Conservation (phyloP, 2,888 invertebrate genomes). For the Metacarcinus magister region DNA sequence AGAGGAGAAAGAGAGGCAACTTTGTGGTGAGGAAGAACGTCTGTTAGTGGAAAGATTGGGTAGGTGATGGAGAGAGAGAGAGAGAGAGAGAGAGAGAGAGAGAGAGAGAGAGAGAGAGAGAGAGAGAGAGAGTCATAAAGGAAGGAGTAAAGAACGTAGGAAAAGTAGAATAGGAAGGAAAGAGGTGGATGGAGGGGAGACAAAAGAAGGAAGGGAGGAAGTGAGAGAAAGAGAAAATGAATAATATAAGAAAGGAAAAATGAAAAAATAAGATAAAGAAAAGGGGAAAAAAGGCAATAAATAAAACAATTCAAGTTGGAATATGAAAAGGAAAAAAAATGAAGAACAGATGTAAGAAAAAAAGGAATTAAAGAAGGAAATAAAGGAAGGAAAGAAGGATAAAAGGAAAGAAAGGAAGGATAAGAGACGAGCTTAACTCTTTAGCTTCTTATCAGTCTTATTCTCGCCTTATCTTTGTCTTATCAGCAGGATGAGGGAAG, state of each 20-base stretch:
- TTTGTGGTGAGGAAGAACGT: not conserved
- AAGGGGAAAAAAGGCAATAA: not conserved
- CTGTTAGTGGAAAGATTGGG: not conserved
- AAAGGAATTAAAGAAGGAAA: not conserved
- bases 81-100: not conserved
- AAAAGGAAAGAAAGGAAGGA: not conserved
- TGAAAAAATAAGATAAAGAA: not conserved
- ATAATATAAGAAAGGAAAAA: not conserved
- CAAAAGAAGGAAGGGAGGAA: not conserved
- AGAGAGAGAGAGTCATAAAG: not conserved
- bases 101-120: not conserved
- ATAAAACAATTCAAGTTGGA: not conserved
- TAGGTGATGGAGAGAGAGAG: not conserved
- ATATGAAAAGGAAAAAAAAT: not conserved
- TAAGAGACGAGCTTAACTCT: not conserved
- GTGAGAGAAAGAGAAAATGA: not conserved
- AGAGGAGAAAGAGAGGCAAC: not conserved
- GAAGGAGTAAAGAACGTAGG: not conserved
- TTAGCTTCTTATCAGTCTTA: not conserved
- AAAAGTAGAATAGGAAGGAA: not conserved
- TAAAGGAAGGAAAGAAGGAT: not conserved
- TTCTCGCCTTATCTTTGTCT: not conserved
- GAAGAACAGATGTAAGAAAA: not conserved
- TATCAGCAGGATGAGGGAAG: not conserved
- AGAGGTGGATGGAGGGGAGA: not conserved